Base-by-base conservation (phyloP, 2,888 invertebrate genomes). In the Pilophorus perplexus region DNA sequence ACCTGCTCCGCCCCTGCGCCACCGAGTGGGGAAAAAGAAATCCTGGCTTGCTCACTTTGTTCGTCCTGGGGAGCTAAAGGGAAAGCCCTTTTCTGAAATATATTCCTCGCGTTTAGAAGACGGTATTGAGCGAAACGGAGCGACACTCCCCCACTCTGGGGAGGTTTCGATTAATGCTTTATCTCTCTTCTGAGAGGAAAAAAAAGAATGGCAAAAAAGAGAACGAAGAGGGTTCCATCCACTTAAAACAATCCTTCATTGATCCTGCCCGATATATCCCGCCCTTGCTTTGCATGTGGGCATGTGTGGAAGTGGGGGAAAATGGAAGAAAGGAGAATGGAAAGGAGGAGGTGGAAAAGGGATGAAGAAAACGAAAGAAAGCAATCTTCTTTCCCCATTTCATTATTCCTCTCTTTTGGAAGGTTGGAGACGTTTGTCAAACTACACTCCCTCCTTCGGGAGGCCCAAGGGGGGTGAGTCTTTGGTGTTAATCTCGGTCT, bases 311-410 rank as follows among this genome's bases (percentile, higher is more conserved):
- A 37, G 28, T 27, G 52, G 23, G 38, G 22, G 10, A n/a, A 25
- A 50, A 50, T 50, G 50, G 50, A 1, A 25, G 5, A 12, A 3
- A 25, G 2, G 23, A 2, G 18, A n/a, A 22, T 6, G 23, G 28
- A 6, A 18, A 10, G 22, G 57, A 23, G 37, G 60, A 16, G 23
- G 40, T 5, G 22, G n/a, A 28, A 33, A 62, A 38, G 62, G 48
- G 38, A 55, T 33, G 55, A 48, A 62, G 60, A 62, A 62, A 40
- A 33, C 59, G 59, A 59, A 59, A 59, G 59, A 59, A 62, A 62
- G 62, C 62, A 62, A 62, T 62, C 62, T 62, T 46, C 62, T 62
- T 60, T 62, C 62, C 62, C 62, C 62, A 62, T 62, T 62, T 62
- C 62, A 62, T 62, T 62, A 62, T 62, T 62, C 62, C 62, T 62